Conservation (phyloP, 2,888 invertebrate genomes). For the Xestia xanthographa region DNA sequence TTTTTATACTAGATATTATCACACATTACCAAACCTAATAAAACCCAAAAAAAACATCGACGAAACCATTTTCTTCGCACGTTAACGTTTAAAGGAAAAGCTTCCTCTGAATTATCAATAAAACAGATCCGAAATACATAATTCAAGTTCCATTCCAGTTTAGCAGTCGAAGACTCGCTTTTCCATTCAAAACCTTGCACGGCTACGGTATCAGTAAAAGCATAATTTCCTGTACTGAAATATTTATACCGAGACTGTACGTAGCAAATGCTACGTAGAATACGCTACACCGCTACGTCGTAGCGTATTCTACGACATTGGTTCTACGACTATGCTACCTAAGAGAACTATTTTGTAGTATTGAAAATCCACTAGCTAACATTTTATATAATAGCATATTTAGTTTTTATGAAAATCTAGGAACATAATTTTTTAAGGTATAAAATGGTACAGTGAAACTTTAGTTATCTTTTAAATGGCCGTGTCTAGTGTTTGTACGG, state of each 20-base stretch:
- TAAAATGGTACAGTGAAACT: neutral
- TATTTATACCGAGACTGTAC: slow-evolving; percentile 84
- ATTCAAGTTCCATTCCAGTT: slow-evolving; percentile 77
- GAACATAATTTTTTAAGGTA: slow-evolving; percentile 10
- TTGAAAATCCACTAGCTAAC: slow-evolving; percentile 48
- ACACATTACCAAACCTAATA: slow-evolving; percentile 6
- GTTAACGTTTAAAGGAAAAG: slow-evolving; percentile 56
- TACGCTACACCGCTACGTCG: slow-evolving; percentile 67
- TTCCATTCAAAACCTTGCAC: slow-evolving; percentile 81
- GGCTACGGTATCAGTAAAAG: slow-evolving; percentile 83
- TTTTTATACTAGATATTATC: neutral
- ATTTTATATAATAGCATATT: slow-evolving; percentile 47
- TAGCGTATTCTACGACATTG: slow-evolving; percentile 80
- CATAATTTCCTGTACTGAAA: slow-evolving; percentile 90
- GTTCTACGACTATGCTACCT: slow-evolving; percentile 71
- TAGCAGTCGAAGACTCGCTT: slow-evolving; percentile 78
- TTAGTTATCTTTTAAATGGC: neutral
- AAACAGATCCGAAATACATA: slow-evolving; percentile 72
- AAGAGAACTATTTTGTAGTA: slow-evolving; percentile 56
- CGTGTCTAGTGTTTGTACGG: neutral
- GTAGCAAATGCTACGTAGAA: slow-evolving; percentile 71
- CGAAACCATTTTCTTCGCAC: slow-evolving; percentile 47
- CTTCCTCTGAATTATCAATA: slow-evolving; percentile 70
- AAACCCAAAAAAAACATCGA: slow-evolving; percentile 6
- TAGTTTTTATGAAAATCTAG: slow-evolving; percentile 46